phyloP scores from a whole-genome alignment of 2,113 vertebrate genomes.

The Xyrauchen texanus region DNA sequence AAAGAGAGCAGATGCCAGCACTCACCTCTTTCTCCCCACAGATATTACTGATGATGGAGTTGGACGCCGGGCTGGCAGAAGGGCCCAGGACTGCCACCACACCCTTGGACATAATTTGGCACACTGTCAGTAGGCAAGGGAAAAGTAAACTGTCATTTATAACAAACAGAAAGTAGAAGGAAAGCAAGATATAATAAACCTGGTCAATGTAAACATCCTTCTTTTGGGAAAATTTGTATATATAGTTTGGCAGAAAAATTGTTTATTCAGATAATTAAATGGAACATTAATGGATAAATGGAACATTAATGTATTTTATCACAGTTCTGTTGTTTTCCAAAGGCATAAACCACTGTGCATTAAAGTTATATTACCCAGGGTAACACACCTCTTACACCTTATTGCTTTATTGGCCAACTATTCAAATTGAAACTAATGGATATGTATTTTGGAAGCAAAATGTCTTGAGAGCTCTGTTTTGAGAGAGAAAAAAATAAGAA shows the following conservation, averaged over 20 bases:
- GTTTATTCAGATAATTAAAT: too few relatives aligned
- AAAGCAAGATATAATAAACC: background rate
- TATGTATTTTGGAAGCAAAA: too few relatives aligned
- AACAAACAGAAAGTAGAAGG: slow-evolving; percentile 15
- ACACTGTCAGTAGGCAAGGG: slow-evolving; percentile 79
- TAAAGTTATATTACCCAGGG: too few relatives aligned
- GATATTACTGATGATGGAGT: slow-evolving; percentile 99
- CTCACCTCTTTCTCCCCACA: slow-evolving; percentile 99
- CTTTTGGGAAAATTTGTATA: background rate
- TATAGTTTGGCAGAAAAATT: background rate
- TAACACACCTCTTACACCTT: too few relatives aligned
- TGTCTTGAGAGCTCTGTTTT: too few relatives aligned
- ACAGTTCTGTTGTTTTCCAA: too few relatives aligned
- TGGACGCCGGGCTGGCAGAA: slow-evolving; percentile 94
- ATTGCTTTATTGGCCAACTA: too few relatives aligned
- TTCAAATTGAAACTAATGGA: too few relatives aligned
- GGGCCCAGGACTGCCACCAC: slow-evolving; percentile 95
- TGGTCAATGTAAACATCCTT: background rate
- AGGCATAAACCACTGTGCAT: too few relatives aligned
- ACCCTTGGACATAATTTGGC: slow-evolving; percentile 97
- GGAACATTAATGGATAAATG: too few relatives aligned
- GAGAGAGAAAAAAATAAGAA: too few relatives aligned
- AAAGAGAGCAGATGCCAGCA: slow-evolving; percentile 37
- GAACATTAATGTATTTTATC: too few relatives aligned
- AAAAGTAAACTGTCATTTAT: slow-evolving; percentile 36